Percentiles rank a stretch among this genome's conserved stretches.
Conservation (phyloP, 2,113 vertebrate species). For the Peucedramus taeniatus region DNA sequence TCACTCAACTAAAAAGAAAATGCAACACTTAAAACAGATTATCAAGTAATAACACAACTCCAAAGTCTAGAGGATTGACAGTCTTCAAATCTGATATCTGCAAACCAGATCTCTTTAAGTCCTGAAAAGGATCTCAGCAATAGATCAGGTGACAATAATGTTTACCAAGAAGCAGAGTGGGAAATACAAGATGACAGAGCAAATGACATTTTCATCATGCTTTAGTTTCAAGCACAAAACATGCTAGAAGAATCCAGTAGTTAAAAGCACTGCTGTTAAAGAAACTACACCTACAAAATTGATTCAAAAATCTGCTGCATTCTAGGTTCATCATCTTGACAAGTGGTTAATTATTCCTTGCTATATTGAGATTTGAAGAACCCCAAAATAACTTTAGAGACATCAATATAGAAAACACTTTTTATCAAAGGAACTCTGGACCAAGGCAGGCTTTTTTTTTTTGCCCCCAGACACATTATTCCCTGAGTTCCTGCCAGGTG, state of each 20-base stretch:
- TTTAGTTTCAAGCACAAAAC: neutral
- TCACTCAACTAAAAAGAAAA: neutral
- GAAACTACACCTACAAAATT: neutral
- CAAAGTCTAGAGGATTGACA: neutral
- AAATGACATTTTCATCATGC: neutral
- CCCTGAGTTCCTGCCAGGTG: neutral
- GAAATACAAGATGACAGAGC: neutral
- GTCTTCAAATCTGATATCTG: neutral
- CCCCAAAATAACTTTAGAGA: neutral
- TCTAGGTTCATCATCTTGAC: neutral
- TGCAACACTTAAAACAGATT: rapidly evolving
- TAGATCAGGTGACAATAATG: neutral
- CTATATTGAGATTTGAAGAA: neutral
- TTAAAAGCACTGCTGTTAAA: neutral
- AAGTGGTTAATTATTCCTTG: neutral
- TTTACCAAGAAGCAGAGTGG: neutral
- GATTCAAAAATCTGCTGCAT: neutral
- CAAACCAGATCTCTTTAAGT: neutral
- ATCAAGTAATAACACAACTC: neutral
- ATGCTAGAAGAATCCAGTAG: neutral
- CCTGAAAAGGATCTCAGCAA: neutral
- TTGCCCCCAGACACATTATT: neutral
- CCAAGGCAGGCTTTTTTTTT: neutral
- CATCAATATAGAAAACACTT: neutral
- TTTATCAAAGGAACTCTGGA: neutral